phyloP scores from a whole-genome alignment of 2,888 invertebrate genomes.

The Drosophila stalkeri region DNA sequence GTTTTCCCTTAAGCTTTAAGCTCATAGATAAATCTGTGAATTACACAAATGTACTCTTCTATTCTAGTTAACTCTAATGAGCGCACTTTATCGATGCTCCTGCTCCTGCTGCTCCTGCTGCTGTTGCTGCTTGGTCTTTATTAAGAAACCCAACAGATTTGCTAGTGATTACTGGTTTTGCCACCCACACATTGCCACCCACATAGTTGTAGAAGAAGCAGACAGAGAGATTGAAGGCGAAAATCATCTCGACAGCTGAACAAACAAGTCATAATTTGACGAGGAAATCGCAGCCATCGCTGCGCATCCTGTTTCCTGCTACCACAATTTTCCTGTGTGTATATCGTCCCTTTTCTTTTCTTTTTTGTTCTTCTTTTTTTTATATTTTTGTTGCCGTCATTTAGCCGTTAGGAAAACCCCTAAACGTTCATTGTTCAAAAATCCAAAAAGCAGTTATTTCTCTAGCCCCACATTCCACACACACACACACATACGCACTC shows the following conservation, averaged over 20 bases:
- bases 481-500: background rate
- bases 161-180: constrained; percentile 51
- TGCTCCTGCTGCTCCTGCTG: background rate
- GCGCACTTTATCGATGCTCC: constrained; percentile 11
- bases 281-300: constrained; percentile 66
- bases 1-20: background rate
- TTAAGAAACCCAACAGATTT: constrained; percentile 47
- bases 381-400: constrained; percentile 21
- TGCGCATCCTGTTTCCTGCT: constrained; percentile 53
- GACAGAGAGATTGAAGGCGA: constrained; percentile 5
- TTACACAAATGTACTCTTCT: background rate
- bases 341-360: constrained; percentile 49
- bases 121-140: constrained; percentile 23
- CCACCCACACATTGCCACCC: background rate
- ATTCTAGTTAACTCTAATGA: constrained; percentile 18
- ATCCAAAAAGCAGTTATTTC: constrained; percentile 73
- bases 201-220: background rate
- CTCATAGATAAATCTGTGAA: background rate
- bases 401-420: constrained; percentile 50
- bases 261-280: constrained; percentile 78
- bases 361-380: too few relatives aligned
- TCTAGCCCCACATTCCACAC: constrained; percentile 1
- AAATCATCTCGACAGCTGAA: constrained; percentile 70
- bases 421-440: constrained; percentile 55
- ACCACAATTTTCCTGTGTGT: constrained; percentile 29